Evolutionary conservation across 1,140 invertebrate species (phyloP).

Genomic region (Lasaia peninsularis): DNA sequence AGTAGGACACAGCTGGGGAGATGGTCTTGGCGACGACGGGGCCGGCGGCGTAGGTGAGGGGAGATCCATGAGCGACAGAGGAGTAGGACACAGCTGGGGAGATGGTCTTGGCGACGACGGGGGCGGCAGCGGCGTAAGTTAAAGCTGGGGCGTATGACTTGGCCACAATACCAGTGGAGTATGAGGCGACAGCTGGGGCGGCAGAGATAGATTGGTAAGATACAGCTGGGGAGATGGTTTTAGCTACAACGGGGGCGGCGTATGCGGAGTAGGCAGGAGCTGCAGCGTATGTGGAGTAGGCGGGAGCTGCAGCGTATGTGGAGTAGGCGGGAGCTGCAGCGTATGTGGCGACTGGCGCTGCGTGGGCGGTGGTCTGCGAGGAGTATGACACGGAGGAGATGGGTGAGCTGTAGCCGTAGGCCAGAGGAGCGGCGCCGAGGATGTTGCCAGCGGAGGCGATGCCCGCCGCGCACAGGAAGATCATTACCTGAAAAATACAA

Average conservation of each 20-base stretch:
- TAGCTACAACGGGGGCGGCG: background rate
- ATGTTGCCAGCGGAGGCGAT: slow-evolving; percentile 55
- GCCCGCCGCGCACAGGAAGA: slow-evolving; percentile 52
- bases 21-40: slow-evolving; percentile 30
- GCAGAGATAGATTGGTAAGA: slow-evolving; percentile 23
- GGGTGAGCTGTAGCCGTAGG: slow-evolving; percentile 40
- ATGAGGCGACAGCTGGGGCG: background rate
- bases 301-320: slow-evolving; percentile 26
- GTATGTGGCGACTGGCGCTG: slow-evolving; percentile 31
- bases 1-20: slow-evolving; percentile 26
- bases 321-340: slow-evolving; percentile 29
- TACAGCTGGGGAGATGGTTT: slow-evolving; percentile 22
- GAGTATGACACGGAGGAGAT: slow-evolving; percentile 43
- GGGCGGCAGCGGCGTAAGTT: slow-evolving; percentile 26
- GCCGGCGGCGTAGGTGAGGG: slow-evolving; percentile 19
- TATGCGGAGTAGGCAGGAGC: slow-evolving; percentile 29
- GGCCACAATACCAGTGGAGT: slow-evolving; percentile 25
- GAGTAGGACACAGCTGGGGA: slow-evolving; percentile 28
- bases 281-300: slow-evolving; percentile 13
- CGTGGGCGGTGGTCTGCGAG: slow-evolving; percentile 35
- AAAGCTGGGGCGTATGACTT: slow-evolving; percentile 23
- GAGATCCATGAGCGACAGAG: slow-evolving; percentile 20
- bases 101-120: slow-evolving; percentile 23
- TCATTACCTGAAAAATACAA: slow-evolving; percentile 41
- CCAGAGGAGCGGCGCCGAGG: slow-evolving; percentile 40